phyloP scores from a whole-genome alignment of 2,888 invertebrate species.

The Coenonympha arcania region DNA sequence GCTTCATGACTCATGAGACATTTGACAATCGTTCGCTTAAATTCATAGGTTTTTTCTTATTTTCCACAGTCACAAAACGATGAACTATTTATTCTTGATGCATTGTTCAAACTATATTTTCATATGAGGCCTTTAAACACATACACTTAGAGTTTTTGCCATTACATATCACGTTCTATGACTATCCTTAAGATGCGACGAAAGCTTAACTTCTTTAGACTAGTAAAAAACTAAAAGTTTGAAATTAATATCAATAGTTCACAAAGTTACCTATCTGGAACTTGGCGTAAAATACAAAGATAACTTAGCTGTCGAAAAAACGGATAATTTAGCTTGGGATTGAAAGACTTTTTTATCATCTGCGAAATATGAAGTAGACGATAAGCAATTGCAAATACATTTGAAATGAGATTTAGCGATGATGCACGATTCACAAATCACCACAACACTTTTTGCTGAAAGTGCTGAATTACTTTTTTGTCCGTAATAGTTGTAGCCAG shows the following conservation, averaged over 20 bases:
- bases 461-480: conserved; percentile 35
- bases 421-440: conserved; percentile 33
- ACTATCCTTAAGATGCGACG: no score
- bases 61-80: neutral
- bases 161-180: no score
- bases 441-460: conserved; percentile 33
- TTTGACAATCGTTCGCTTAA: conserved; percentile 17
- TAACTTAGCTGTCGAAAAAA: no score
- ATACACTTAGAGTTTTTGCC: no score
- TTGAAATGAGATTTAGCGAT: conserved; percentile 6
- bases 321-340: conserved; percentile 21
- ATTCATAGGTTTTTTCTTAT: conserved; percentile 19
- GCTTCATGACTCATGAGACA: conserved; percentile 13
- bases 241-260: conserved; percentile 6
- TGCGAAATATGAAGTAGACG: conserved; percentile 29
- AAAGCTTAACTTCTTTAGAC: no score
- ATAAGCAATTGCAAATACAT: conserved; percentile 26
- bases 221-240: no score
- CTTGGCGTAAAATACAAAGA: conserved; percentile 4
- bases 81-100: neutral
- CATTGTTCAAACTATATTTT: no score
- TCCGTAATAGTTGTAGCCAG: neutral
- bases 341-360: conserved; percentile 22
- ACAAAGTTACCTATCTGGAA: neutral
- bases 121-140: no score